Conservation (phyloP, 2,113 vertebrate genomes). For the Choloepus hoffmanni region DNA sequence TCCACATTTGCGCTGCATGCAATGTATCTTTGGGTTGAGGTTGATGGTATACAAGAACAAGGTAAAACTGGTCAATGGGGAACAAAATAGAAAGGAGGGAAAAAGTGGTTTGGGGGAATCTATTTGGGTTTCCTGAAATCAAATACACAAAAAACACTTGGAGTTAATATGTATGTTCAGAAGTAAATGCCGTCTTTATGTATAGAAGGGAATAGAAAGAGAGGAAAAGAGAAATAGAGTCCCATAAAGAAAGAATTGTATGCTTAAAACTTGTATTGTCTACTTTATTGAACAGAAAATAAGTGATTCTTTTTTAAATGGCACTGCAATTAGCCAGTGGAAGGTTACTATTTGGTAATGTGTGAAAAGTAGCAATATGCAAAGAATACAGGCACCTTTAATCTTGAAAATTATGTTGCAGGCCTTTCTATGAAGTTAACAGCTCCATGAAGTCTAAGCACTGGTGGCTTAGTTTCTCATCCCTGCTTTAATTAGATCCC, state of each 20-base stretch:
- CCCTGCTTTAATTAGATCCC: not conserved
- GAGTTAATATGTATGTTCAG: not conserved
- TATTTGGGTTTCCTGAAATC: conserved; percentile 4
- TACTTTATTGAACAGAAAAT: conserved; percentile 38
- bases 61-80: not conserved
- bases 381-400: not conserved
- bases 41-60: not conserved
- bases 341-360: not conserved
- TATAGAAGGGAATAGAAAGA: not conserved
- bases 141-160: not conserved
- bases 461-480: not conserved
- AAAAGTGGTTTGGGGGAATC: not conserved
- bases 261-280: conserved; percentile 12
- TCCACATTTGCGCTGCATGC: not conserved
- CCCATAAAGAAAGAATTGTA: not conserved
- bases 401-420: not conserved
- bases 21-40: not conserved
- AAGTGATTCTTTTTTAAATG: not conserved
- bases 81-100: not conserved
- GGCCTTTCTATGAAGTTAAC: not conserved
- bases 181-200: not conserved
- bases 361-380: not conserved
- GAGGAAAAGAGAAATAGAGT: not conserved
- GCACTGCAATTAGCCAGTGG: not conserved
- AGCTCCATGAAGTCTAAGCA: not conserved